Evolutionary conservation across 35 echinoderm and acorn worm genomes (phyloP).

Genomic region (Acanthaster planci): DNA sequence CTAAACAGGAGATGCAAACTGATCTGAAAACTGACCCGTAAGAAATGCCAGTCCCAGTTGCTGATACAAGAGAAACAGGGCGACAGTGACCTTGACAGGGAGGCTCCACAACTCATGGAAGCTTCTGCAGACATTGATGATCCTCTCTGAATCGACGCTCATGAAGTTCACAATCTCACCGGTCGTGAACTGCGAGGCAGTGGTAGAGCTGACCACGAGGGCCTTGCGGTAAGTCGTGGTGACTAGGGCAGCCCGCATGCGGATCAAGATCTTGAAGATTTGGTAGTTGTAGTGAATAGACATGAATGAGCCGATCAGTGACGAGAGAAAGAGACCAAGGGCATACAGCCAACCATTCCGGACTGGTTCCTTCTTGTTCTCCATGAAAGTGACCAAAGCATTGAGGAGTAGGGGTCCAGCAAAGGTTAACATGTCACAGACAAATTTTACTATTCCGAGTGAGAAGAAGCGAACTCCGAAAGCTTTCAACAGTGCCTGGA

Average conservation of each 20-base stretch:
- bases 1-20: too few species aligned
- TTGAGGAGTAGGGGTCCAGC: slow-evolving; percentile 84
- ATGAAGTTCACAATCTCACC: slow-evolving; percentile 99
- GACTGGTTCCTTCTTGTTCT: slow-evolving; percentile 44
- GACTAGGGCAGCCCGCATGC: slow-evolving; percentile 78
- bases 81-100: slow-evolving; percentile 81
- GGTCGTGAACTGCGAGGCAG: slow-evolving; percentile 71
- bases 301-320: slow-evolving; percentile 70
- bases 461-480: slow-evolving; percentile 80
- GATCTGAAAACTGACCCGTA: not conserved
- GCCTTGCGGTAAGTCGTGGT: slow-evolving; percentile 85
- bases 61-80: slow-evolving; percentile 77
- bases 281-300: slow-evolving; percentile 91
- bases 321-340: slow-evolving; percentile 65
- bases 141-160: slow-evolving; percentile 91
- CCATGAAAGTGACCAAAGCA: slow-evolving; percentile 88
- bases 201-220: slow-evolving; percentile 68
- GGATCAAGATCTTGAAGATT: slow-evolving; percentile 74
- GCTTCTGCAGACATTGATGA: slow-evolving; percentile 90
- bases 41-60: slow-evolving; percentile 57
- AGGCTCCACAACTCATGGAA: slow-evolving; percentile 99
- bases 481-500: slow-evolving; percentile 60
- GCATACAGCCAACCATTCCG: slow-evolving; percentile 84
- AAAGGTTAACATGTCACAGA: slow-evolving; percentile 71
- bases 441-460: slow-evolving; percentile 84